Evolutionary conservation across 2,113 vertebrate genomes (phyloP).

Genomic region (Bambusicola thoracicus): DNA sequence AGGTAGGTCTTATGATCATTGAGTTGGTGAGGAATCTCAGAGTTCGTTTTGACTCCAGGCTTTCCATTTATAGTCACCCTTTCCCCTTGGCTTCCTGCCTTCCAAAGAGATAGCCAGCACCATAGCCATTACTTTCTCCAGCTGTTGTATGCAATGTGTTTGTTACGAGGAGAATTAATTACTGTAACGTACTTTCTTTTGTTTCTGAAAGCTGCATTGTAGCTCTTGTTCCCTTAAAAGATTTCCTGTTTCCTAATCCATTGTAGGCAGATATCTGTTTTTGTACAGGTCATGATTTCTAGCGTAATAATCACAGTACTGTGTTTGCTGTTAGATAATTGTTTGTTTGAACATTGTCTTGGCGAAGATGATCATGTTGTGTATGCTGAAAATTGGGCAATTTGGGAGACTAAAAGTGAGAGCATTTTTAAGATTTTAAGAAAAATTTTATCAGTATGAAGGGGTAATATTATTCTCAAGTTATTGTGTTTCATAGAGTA

Average conservation of each 20-base stretch:
- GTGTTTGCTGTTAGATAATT: not conserved
- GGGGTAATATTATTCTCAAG: not conserved
- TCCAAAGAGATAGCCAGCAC: conserved; percentile 39
- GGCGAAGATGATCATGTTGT: not conserved
- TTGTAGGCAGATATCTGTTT: conserved; percentile 1
- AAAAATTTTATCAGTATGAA: not conserved
- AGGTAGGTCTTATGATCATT: not conserved
- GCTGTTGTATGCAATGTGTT: not conserved
- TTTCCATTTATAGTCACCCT: conserved; percentile 26
- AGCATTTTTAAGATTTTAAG: not conserved
- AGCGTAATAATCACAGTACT: not conserved
- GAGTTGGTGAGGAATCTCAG: not conserved
- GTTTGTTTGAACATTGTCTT: not conserved
- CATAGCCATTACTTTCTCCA: conserved; percentile 41
- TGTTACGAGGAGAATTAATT: conserved; percentile 40
- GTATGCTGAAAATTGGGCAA: not conserved
- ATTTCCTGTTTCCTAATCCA: conserved; percentile 45
- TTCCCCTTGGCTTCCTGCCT: conserved; percentile 51
- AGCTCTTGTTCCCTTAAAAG: conserved; percentile 15
- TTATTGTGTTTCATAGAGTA: not conserved
- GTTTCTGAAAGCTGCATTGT: conserved; percentile 19
- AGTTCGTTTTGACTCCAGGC: conserved; percentile 8
- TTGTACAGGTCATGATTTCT: not conserved
- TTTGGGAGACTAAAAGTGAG: not conserved
- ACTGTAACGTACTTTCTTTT: conserved; percentile 38